Percentiles rank a stretch among this genome's conserved stretches.
These are phyloP conservation scores for Eristalis intricaria DNA, from an alignment of 2,888 invertebrate species.

Conservation along the genomic window DNA sequence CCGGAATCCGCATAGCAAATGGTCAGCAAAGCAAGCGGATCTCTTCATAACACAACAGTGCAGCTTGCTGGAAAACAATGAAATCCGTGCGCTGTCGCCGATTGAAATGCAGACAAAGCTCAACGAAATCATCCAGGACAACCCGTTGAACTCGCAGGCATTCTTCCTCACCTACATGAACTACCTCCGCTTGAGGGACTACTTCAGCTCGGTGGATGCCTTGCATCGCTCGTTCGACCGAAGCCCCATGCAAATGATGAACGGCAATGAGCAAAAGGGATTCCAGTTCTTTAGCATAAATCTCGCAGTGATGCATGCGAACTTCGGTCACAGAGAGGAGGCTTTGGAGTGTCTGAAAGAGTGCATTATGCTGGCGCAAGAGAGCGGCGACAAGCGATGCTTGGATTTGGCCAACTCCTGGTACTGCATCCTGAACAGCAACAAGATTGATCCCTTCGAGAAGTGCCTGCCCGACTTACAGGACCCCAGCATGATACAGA, in stretches of 20 bases:
- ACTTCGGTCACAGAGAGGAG: constrained; percentile 88
- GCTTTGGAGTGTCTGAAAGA: constrained; percentile 92
- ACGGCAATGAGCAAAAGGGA: constrained; percentile 87
- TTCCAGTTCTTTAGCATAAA: constrained; percentile 95
- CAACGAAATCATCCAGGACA: constrained; percentile 80
- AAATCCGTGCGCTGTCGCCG: constrained; percentile 89
- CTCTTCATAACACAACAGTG: constrained; percentile 94
- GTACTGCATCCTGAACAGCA: constrained; percentile 85
- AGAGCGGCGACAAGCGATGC: constrained; percentile 92
- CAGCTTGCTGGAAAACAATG: constrained; percentile 90
- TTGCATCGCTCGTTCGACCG: constrained; percentile 87
- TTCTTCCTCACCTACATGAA: constrained; percentile 96
- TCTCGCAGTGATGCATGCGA: constrained; percentile 92
- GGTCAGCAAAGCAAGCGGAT: constrained; percentile 95
- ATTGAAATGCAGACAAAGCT: constrained; percentile 86
- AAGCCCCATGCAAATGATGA: constrained; percentile 87
- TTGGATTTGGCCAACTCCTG: constrained; percentile 92
- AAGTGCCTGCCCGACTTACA: constrained; percentile 87
- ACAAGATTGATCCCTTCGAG: constrained; percentile 85
- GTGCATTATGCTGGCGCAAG: constrained; percentile 93
- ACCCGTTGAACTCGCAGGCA: constrained; percentile 79
- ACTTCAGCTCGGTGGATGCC: constrained; percentile 83
- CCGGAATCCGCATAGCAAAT: constrained; percentile 84
- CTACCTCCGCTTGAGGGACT: constrained; percentile 92
- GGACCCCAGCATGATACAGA: constrained; percentile 86